Evolutionary conservation across 1,140 invertebrate species (phyloP).

Genomic region (Argopecten irradians): DNA sequence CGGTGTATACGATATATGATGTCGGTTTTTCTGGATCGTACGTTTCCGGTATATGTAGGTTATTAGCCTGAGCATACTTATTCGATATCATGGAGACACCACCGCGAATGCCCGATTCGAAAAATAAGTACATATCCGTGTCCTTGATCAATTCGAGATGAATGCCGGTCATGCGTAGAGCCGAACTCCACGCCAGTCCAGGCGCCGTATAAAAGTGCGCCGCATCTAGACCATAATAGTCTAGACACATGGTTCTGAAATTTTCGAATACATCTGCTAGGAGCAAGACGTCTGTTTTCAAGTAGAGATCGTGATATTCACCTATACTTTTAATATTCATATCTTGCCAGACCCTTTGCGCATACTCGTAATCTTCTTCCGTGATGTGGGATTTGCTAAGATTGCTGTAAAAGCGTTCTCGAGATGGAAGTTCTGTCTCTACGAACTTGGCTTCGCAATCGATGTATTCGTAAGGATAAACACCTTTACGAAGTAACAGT

Average conservation of each 20-base stretch:
- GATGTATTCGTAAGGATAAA: conserved; percentile 67
- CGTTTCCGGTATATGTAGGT: conserved; percentile 53
- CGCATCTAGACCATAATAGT: conserved; percentile 61
- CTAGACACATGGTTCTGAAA: conserved; percentile 63
- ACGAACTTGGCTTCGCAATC: conserved; percentile 45
- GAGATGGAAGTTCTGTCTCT: conserved; percentile 37
- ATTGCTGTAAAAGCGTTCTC: conserved; percentile 34
- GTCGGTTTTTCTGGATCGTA: conserved; percentile 46
- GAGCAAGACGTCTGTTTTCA: conserved; percentile 52
- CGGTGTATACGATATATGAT: conserved; percentile 59
- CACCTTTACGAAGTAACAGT: conserved; percentile 60
- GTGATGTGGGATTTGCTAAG: conserved; percentile 37
- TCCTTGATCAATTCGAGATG: conserved; percentile 60
- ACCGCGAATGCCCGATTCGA: conserved; percentile 65
- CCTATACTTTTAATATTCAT: conserved; percentile 72
- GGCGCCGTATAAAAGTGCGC: conserved; percentile 63
- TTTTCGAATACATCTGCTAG: conserved; percentile 78
- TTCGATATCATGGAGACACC: conserved; percentile 57
- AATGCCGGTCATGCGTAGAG: conserved; percentile 60
- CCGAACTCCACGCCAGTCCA: conserved; percentile 64
- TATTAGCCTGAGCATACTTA: conserved; percentile 57
- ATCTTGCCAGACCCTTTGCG: conserved; percentile 60
- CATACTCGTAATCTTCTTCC: conserved; percentile 62
- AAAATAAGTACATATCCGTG: conserved; percentile 61
- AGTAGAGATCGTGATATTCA: conserved; percentile 77